These are phyloP conservation scores for Pagrus major DNA, from an alignment of 2,113 vertebrate species.

Conservation along the genomic window DNA sequence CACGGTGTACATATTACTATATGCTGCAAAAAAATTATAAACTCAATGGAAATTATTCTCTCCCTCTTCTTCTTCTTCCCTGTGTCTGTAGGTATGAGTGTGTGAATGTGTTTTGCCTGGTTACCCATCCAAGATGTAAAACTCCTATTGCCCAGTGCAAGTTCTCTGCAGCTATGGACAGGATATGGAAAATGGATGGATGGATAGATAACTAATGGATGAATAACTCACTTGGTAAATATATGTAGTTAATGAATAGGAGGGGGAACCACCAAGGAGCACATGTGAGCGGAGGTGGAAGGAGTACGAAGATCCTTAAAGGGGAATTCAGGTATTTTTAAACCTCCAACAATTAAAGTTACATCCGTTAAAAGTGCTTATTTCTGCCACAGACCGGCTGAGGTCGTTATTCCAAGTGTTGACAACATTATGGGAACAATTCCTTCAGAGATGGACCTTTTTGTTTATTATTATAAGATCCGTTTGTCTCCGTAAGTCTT, in stretches of 20 bases:
- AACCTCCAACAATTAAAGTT: no score
- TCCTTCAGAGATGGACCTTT: no score
- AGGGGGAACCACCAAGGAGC: neutral
- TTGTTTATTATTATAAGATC: no score
- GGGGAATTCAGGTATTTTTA: no score
- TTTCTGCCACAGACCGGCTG: no score
- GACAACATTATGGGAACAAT: no score
- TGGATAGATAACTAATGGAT: constrained; percentile 29
- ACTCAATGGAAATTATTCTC: neutral
- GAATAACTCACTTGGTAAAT: neutral
- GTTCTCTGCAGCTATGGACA: neutral
- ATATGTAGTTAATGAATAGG: neutral
- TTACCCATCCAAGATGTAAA: neutral
- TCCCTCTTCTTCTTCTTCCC: neutral
- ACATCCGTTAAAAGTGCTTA: no score
- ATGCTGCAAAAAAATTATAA: neutral
- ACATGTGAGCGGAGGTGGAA: neutral
- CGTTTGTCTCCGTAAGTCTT: no score
- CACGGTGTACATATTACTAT: neutral
- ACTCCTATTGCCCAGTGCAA: neutral
- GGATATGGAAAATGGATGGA: constrained; percentile 4
- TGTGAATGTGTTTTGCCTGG: neutral
- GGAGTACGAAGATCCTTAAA: neutral
- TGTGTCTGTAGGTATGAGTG: neutral
- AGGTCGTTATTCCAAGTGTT: no score